Base-by-base conservation (phyloP, 1,140 invertebrate genomes). In the Drosophila bifasciata region DNA sequence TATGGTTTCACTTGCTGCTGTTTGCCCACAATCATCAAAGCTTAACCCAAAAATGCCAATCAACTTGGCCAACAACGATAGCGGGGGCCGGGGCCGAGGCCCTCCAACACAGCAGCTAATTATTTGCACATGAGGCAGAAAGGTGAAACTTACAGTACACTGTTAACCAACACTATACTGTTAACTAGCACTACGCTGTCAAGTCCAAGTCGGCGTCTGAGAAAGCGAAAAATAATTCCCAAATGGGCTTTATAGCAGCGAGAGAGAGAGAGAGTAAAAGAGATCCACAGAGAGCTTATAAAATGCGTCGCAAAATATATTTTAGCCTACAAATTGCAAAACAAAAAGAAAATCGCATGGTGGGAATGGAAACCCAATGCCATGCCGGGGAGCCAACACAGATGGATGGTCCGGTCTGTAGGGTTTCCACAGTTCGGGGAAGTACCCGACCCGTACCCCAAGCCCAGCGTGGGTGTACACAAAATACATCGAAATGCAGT, bases 251-350 rank as follows among this genome's bases (percentile, higher is more conserved):
- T 32, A 16, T 5, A 17, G 41, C 41, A 50, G 56, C 44, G n/a
- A 39, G 56, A 51, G n/a, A 39, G 23, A 11, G 32, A 40, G 53
- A 50, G 36, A 74, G 50, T 53, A 25, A 60, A 49, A 66, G 41
- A 55, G 69, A 59, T 60, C 28, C 50, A 64, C 40, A 39, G 15
- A 66, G 40, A 57, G 21, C 76, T 61, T 58, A 78, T 63, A 78
- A 86, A 88, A 88, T 86, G 81, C 81, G 81, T 76, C 78, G 83
- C 78, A 86, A 86, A 81, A 75, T 79, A 74, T 36, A 75, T 64
- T 78, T 74, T 74, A 46, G 59, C 64, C 55, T 53, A 52, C 49
- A 19, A 74, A 76, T 63, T 50, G 71, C 56, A 79, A 79, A 36
- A 79, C 44, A 73, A 62, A 79, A 85, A 56, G 51, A 44, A 52